Base-by-base conservation (phyloP, 2,888 invertebrate genomes). In the Molanna angustata region DNA sequence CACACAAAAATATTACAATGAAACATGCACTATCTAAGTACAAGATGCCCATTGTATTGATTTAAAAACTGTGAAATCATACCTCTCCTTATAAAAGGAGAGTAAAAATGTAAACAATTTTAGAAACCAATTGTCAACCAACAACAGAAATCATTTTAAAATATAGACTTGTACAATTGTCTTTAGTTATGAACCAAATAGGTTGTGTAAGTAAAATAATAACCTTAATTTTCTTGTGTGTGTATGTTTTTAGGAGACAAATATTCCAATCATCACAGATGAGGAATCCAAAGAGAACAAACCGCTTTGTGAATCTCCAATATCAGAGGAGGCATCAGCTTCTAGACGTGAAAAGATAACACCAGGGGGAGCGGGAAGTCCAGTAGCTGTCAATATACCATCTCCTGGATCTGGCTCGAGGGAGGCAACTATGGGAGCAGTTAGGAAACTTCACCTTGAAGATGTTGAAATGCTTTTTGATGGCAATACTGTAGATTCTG, bases 221-320 rank as follows among this genome's bases (percentile, higher is more conserved):
- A 13, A 7, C 16, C 13, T 16, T n/a, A 40, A 40, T 32, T 45
- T 33, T 7, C 17, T 44, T 44, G 11, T 3, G 13, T 40, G 17
- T 45, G 9, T 4, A 35, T 35, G 6, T 9, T 35, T 35, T 35
- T 39, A 60, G 56, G 60, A 60, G 14, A 33, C 69, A 0, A 68
- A 63, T 52, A 62, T 70, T 61, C 64, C 64, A 41, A 51, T 48
- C 11, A 70, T 76, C 57, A 76, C 77, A 0, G 77, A 76, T 63
- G 77, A 77, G 58, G 76, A 77, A 58, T 74, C 69, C 0, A 77
- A 77, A 57, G 77, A 76, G 67, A 77, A 76, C 65, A 75, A 78
- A 61, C 76, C 76, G 6, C 71, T 75, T 33, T 75, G 76, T 14
- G 73, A 76, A 4, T 76, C 76, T 2, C 64, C 74, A 2, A 67